A percentile compares a stretch with the other conserved stretches of the same genome.
These are phyloP conservation scores for Leptinotarsa defecta DNA, from an alignment of 1,140 invertebrate genomes.

Conservation along the genomic window DNA sequence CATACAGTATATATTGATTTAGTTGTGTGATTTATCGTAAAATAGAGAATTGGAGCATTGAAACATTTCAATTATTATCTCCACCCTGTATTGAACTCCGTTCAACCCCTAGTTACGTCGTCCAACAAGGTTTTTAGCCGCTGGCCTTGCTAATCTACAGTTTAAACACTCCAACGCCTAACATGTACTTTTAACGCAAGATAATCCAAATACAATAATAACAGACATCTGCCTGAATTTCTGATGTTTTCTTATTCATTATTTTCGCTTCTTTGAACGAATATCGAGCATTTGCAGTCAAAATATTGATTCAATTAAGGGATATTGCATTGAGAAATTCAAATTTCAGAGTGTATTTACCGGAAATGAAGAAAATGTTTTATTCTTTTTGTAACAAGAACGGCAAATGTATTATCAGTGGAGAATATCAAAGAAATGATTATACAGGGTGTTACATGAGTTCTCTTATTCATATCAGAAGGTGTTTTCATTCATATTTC, in stretches of 20 bases:
- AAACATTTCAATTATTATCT: background rate
- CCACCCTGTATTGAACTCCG: background rate
- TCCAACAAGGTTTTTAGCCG: conserved; percentile 38
- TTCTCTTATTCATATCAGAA: too few species aligned
- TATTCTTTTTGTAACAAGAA: too few species aligned
- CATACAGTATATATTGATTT: too few species aligned
- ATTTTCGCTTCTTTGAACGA: background rate
- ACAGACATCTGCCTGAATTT: conserved; percentile 30
- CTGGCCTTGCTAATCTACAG: conserved; percentile 38
- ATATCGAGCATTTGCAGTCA: conserved; percentile 13
- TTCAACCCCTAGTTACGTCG: background rate
- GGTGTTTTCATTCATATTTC: too few species aligned
- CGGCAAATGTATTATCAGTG: too few species aligned
- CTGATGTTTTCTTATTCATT: conserved; percentile 34
- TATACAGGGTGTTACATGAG: too few species aligned
- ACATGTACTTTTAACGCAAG: conserved; percentile 43
- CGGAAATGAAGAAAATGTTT: background rate
- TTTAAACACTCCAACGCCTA: conserved; percentile 46
- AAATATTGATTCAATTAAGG: conserved; percentile 8
- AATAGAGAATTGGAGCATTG: too few species aligned
- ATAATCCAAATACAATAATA: conserved; percentile 47
- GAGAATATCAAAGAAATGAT: too few species aligned
- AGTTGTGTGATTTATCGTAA: too few species aligned
- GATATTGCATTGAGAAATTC: background rate
- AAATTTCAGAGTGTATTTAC: background rate